Evolutionary conservation across 2,113 vertebrate genomes (phyloP), one percentile per base, ranked within the genome.

Genomic region (Oreochromis niloticus): DNA sequence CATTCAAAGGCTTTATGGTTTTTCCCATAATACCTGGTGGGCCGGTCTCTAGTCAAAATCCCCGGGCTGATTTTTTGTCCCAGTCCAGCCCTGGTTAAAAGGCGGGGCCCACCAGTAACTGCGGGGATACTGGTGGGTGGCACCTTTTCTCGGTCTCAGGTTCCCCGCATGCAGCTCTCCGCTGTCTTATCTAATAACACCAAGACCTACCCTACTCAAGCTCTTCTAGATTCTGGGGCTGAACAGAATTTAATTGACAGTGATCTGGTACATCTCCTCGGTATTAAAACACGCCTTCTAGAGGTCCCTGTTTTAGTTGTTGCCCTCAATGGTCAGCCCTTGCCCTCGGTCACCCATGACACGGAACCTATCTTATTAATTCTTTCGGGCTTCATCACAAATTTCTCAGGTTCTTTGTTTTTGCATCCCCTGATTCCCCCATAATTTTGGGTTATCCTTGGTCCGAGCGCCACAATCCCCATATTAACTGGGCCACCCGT

Each of bases 371-470:
- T 54, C 19, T 54, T 54, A 22, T 54, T 54, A 54, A 54, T 54
- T 54, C 1, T 54, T 54, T 11, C 1, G 2, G 52, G 1, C 1
- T 1, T 54, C 52, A 54, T 54, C 5, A 3, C 22, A 3, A 24
- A 24, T 24, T 24, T 24, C 22, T 24, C 22, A 24, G 22, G 22
- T 24, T 24, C 3, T 24, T 24, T 24, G 22, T 24, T 24, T 24
- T 24, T 24, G 22, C 22, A 3, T 24, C 22, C 22, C 22, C 22
- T 24, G 22, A 24, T 24, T 24, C 22, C 22, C 22, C 22, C 3
- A 3, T 24, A 24, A 3, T 24, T 24, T 24, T 24, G 22, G 22
- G 22, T 24, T 24, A 24, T 24, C 22, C 22, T 24, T 24, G 22
- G 22, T 24, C 3, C 22, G 22, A 24, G 22, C 22, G 22, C 22